Conservation (phyloP, 2,797 vertebrate genomes). For the Triplophysa yarkandensis region DNA sequence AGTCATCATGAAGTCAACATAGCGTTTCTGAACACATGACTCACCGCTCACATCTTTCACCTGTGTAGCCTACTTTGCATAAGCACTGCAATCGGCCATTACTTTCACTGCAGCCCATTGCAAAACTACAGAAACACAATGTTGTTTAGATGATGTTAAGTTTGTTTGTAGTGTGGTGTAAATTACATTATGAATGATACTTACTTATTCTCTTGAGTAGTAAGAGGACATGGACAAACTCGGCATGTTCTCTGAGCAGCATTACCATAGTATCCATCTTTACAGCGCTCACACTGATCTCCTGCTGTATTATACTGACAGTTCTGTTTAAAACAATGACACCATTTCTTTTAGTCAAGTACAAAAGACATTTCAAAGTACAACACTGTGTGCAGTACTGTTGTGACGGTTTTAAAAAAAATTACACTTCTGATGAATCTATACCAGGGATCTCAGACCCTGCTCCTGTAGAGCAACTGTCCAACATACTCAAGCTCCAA, state of each 20-base stretch:
- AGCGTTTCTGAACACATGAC: conserved; percentile 38
- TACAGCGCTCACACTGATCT: conserved; percentile 87
- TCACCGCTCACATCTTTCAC: conserved; percentile 86
- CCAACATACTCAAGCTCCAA: too few relatives aligned
- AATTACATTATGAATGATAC: conserved; percentile 34
- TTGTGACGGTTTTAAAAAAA: too few relatives aligned
- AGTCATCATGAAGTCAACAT: neutral
- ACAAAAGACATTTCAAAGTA: neutral
- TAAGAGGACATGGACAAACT: conserved; percentile 85
- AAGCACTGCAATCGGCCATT: conserved; percentile 78
- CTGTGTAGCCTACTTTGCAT: conserved; percentile 87
- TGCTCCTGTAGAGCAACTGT: too few relatives aligned
- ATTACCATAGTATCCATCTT: conserved; percentile 86
- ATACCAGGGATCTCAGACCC: too few relatives aligned
- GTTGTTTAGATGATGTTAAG: too few relatives aligned
- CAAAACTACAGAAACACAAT: conserved; percentile 78
- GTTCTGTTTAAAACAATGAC: conserved; percentile 73
- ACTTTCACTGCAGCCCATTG: conserved; percentile 80
- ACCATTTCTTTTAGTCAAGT: neutral
- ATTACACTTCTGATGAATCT: too few relatives aligned
- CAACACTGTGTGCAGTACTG: neutral
- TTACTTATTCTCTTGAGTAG: conserved; percentile 79
- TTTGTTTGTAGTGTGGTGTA: too few relatives aligned
- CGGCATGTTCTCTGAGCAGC: conserved; percentile 77
- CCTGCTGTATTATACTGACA: conserved; percentile 88